Percentiles rank a stretch among this genome's conserved stretches.
These are phyloP conservation scores for Dromiciops gliroides DNA, from an alignment of 2,113 vertebrate species.

Conservation along the genomic window DNA sequence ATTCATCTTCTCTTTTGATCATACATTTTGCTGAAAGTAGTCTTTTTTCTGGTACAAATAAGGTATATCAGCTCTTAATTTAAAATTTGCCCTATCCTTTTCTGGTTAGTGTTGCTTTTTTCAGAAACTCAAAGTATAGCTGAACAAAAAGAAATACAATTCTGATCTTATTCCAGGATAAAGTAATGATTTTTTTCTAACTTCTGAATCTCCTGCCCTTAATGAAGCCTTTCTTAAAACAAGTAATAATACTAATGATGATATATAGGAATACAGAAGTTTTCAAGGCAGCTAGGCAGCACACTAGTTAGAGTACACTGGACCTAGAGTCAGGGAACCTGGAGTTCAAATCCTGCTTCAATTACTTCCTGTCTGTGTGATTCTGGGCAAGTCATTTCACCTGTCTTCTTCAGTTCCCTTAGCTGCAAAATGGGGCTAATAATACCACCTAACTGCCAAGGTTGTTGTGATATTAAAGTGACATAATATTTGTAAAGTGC, in stretches of 20 bases:
- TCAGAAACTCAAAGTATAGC: not conserved
- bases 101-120: not conserved
- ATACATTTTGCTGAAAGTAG: not conserved
- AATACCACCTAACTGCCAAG: not conserved
- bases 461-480: not conserved
- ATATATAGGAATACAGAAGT: too few species aligned
- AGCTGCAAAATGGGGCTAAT: not conserved
- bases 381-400: not conserved
- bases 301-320: not conserved
- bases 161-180: not conserved
- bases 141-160: not conserved
- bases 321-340: not conserved
- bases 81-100: not conserved
- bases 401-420: not conserved
- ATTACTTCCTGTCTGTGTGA: not conserved
- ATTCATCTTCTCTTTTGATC: not conserved
- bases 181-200: not conserved
- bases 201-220: not conserved
- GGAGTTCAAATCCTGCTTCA: not conserved
- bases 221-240: not conserved
- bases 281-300: not conserved
- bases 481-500: not conserved
- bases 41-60: not conserved
- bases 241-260: not conserved
- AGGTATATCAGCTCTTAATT: not conserved